Evolutionary conservation across 2,888 invertebrate species (phyloP).

Genomic region (Megamerina dolium): DNA sequence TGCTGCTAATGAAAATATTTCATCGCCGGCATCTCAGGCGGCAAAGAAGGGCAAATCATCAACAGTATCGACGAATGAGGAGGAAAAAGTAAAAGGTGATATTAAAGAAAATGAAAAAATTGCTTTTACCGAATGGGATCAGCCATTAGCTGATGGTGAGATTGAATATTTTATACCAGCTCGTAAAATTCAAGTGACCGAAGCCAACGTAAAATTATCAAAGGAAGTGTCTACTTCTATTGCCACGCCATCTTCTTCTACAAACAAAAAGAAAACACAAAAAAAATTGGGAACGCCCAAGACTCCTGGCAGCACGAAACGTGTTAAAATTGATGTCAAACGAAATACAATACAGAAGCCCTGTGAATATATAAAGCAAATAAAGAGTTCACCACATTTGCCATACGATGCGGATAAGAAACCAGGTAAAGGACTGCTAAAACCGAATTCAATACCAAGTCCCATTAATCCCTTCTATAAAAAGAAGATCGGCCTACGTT

Average conservation of each 20-base stretch:
- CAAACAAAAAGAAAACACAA: constrained; percentile 16
- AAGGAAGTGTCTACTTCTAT: constrained; percentile 12
- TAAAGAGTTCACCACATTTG: constrained; percentile 65
- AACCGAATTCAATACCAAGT: constrained; percentile 60
- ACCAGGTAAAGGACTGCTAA: constrained; percentile 68
- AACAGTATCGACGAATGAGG: background rate
- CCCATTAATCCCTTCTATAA: constrained; percentile 75
- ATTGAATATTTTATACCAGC: constrained; percentile 42
- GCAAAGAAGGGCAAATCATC: constrained; percentile 1
- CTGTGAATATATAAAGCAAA: constrained; percentile 65
- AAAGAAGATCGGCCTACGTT: constrained; percentile 45
- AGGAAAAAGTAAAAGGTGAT: background rate
- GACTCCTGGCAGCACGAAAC: constrained; percentile 49
- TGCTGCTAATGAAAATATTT: background rate
- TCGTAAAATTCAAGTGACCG: constrained; percentile 35
- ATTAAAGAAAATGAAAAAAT: background rate
- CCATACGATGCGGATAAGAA: constrained; percentile 67
- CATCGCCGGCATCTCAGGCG: background rate
- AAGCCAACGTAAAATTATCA: constrained; percentile 33
- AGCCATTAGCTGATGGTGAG: constrained; percentile 49
- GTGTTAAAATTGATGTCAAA: constrained; percentile 67
- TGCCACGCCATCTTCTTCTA: constrained; percentile 27
- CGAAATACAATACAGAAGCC: constrained; percentile 67
- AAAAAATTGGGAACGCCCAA: constrained; percentile 14
- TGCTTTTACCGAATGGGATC: constrained; percentile 44